These are phyloP conservation scores for Diloba caeruleocephala DNA, from an alignment of 2,888 invertebrate genomes.

Conservation along the genomic window DNA sequence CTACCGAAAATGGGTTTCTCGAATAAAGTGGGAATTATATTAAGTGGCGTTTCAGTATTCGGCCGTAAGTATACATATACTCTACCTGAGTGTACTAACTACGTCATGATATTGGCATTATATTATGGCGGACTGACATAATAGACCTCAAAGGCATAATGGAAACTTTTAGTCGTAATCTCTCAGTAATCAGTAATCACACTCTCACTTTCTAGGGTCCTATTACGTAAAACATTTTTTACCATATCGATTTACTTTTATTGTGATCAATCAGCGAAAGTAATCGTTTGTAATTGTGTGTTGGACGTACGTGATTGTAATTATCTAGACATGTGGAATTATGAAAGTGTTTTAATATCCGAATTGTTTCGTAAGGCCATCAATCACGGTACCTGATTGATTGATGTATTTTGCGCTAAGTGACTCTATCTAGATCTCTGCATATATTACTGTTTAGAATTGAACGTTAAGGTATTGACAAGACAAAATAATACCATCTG, in stretches of 20 bases:
- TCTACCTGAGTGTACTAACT: too few species aligned
- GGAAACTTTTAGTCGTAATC: slow-evolving; percentile 26
- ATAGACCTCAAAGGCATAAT: slow-evolving; percentile 27
- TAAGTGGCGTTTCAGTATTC: too few species aligned
- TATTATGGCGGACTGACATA: slow-evolving; percentile 9
- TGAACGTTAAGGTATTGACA: slow-evolving; percentile 27
- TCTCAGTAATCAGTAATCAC: neutral
- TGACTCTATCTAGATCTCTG: slow-evolving; percentile 50
- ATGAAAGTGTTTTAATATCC: slow-evolving; percentile 52
- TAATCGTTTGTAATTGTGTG: slow-evolving; percentile 49
- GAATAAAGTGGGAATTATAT: too few species aligned
- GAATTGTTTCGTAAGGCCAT: slow-evolving; percentile 44
- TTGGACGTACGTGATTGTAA: slow-evolving; percentile 36
- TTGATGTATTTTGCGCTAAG: slow-evolving; percentile 41
- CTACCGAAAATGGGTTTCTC: too few species aligned
- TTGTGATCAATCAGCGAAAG: slow-evolving; percentile 55
- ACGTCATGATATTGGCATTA: too few species aligned
- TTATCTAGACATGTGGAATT: slow-evolving; percentile 46
- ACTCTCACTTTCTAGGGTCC: slow-evolving; percentile 46
- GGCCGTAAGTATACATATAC: too few species aligned
- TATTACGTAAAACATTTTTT: slow-evolving; percentile 45
- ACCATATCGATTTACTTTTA: slow-evolving; percentile 42
- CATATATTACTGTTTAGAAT: slow-evolving; percentile 16
- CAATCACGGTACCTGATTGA: slow-evolving; percentile 48
- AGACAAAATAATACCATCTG: slow-evolving; percentile 8